Conservation (phyloP, 2,113 vertebrate species). For the Ranitomeya imitator region DNA sequence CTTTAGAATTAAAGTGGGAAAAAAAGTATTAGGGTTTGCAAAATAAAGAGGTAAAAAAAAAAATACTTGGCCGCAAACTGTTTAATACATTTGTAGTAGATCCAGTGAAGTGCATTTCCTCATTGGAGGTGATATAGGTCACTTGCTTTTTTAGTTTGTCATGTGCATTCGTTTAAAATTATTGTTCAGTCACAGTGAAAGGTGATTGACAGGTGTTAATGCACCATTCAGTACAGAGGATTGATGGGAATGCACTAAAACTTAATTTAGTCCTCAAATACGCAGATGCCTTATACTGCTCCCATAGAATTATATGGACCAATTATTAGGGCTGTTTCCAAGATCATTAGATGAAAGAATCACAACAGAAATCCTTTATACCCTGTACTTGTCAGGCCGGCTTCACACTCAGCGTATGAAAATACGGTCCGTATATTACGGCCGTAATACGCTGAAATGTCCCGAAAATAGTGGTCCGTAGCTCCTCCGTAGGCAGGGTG, state of each 20-base stretch:
- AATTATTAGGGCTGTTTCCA: background rate
- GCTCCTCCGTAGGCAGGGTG: no score
- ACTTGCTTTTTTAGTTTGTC: background rate
- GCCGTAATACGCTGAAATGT: no score
- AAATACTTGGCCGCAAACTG: background rate
- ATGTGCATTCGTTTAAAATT: background rate
- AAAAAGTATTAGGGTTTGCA: background rate
- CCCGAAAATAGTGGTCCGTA: no score
- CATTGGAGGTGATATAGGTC: background rate
- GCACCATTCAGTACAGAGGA: background rate
- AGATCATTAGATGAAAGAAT: background rate
- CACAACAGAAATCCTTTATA: background rate
- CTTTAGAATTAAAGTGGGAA: slow-evolving; percentile 11
- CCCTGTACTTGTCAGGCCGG: background rate
- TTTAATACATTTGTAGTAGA: slow-evolving; percentile 1
- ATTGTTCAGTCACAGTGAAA: background rate
- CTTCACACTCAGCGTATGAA: no score
- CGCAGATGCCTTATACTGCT: background rate
- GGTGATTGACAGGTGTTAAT: background rate
- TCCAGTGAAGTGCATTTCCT: background rate
- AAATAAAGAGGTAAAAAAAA: background rate
- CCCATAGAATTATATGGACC: background rate
- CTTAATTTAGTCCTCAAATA: background rate
- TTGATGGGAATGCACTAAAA: background rate
- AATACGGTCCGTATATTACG: no score